phyloP scores from a whole-genome alignment of 2,888 invertebrate species.

The Acleris literana region DNA sequence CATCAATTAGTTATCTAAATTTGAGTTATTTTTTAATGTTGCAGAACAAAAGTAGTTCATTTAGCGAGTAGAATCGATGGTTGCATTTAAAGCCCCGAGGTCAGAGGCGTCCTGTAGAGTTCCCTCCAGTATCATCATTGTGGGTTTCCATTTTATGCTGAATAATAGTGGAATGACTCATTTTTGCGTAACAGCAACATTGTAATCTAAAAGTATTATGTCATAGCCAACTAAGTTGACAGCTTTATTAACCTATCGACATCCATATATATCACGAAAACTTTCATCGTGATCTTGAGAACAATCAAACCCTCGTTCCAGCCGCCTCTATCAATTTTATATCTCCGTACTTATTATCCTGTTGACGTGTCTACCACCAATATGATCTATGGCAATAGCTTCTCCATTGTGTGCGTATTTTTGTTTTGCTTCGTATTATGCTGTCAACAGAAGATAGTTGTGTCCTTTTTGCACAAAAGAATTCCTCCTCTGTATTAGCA shows the following conservation, averaged over 20 bases:
- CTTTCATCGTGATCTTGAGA: neutral
- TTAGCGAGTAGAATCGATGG: no score
- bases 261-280: conserved; percentile 11
- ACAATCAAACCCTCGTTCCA: conserved; percentile 12
- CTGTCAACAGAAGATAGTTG: conserved; percentile 27
- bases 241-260: neutral
- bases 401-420: conserved; percentile 44
- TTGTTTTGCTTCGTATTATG: conserved; percentile 26
- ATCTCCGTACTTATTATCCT: conserved; percentile 55
- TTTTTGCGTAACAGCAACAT: no score
- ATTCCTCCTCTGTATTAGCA: conserved; percentile 30
- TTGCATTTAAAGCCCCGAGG: no score
- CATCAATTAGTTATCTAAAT: no score
- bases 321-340: conserved; percentile 35
- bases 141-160: no score
- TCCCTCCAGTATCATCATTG: no score
- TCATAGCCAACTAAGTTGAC: no score
- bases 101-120: no score
- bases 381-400: conserved; percentile 54
- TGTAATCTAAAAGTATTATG: no score
- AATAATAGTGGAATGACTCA: no score
- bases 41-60: no score
- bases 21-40: no score
- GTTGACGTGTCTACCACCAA: conserved; percentile 60
- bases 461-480: conserved; percentile 27